Percentiles rank a stretch among this genome's conserved stretches.
Evolutionary conservation across 2,113 vertebrate species (phyloP).

Genomic region (Apaloderma vittatum): DNA sequence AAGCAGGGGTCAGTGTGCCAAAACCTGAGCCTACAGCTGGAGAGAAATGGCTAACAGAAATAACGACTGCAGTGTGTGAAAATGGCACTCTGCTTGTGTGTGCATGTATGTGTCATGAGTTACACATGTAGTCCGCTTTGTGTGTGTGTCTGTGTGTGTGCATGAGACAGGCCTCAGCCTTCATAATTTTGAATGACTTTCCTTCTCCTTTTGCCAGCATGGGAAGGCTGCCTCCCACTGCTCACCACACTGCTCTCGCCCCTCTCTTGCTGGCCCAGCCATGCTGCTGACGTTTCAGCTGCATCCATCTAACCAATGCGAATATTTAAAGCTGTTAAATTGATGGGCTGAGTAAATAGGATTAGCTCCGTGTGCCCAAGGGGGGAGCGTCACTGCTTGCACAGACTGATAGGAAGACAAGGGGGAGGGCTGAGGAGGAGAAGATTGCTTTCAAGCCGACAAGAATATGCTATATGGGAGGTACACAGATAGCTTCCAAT

Average conservation of each 20-base stretch:
- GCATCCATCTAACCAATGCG: slow-evolving; percentile 73
- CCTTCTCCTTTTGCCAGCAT: slow-evolving; percentile 47
- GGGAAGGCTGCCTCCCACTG: slow-evolving; percentile 41
- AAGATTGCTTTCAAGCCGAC: slow-evolving; percentile 65
- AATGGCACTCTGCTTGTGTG: neutral
- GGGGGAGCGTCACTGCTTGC: slow-evolving; percentile 69
- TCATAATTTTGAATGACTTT: neutral
- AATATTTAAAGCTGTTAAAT: slow-evolving; percentile 89
- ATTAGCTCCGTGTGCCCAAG: slow-evolving; percentile 80
- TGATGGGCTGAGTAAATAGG: slow-evolving; percentile 83
- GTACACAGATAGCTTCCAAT: slow-evolving; percentile 82
- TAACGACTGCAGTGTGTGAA: neutral
- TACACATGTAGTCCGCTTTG: neutral
- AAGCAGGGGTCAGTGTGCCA: neutral
- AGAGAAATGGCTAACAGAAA: neutral
- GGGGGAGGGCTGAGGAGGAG: slow-evolving; percentile 68
- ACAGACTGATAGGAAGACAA: slow-evolving; percentile 72
- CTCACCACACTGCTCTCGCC: neutral
- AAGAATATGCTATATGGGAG: slow-evolving; percentile 83
- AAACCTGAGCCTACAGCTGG: neutral
- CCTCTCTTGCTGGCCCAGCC: neutral
- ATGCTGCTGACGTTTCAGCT: slow-evolving; percentile 45
- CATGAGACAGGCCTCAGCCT: neutral
- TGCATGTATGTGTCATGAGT: neutral
- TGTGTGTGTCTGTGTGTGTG: neutral